A percentile compares a stretch with the other conserved stretches of the same genome.
Evolutionary conservation across 2,888 invertebrate genomes (phyloP).

Genomic region (Lasioglossum calceatum): DNA sequence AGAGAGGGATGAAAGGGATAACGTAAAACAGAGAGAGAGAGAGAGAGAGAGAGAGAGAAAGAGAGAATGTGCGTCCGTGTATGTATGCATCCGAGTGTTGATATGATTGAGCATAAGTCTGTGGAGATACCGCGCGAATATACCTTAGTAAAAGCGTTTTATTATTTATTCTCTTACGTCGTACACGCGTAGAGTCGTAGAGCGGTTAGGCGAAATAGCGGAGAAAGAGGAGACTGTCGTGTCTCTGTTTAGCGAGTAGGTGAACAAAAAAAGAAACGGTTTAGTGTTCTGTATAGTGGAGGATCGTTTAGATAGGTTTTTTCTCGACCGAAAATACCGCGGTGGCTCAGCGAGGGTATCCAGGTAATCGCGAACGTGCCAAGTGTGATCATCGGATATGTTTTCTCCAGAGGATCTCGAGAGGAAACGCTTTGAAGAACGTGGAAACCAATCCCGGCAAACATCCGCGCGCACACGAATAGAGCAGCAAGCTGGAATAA

Average conservation of each 20-base stretch:
- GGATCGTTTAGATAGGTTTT: constrained; percentile 81
- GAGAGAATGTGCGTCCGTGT: background rate
- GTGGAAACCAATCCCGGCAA: constrained; percentile 11
- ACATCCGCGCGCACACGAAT: constrained; percentile 27
- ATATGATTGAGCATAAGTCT: constrained; percentile 23
- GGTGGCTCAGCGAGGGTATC: constrained; percentile 77
- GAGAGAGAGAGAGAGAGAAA: background rate
- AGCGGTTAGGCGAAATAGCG: constrained; percentile 71
- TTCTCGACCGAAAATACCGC: constrained; percentile 72
- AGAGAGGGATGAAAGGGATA: background rate
- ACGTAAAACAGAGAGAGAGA: background rate
- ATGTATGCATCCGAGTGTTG: background rate
- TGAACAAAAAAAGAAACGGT: constrained; percentile 67
- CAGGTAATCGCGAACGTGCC: constrained; percentile 70
- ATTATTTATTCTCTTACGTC: constrained; percentile 84
- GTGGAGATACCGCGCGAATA: constrained; percentile 63
- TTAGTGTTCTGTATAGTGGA: constrained; percentile 77
- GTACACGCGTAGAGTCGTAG: constrained; percentile 76
- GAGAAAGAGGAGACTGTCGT: constrained; percentile 68
- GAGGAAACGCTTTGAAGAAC: constrained; percentile 41
- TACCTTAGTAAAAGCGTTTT: constrained; percentile 77
- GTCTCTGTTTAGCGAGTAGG: constrained; percentile 79
- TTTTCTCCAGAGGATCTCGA: constrained; percentile 49
- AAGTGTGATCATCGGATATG: constrained; percentile 72
- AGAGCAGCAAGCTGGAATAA: constrained; percentile 20